Percentiles rank a stretch among this genome's conserved stretches.
Evolutionary conservation across 2,797 vertebrate genomes (phyloP).

Genomic region (Sebastes flavidus): DNA sequence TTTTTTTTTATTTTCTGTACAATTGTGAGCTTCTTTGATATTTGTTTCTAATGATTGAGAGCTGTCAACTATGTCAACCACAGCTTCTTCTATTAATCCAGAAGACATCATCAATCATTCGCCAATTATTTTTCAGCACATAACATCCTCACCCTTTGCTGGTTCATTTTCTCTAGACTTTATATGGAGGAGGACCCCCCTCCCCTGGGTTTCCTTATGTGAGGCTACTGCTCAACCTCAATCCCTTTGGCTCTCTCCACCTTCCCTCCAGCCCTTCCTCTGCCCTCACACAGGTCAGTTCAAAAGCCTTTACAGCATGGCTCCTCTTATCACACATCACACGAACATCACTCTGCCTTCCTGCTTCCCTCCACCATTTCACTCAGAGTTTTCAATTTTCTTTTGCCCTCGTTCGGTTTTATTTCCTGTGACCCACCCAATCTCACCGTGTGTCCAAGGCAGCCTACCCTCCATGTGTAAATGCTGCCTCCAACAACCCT

Average conservation of each 20-base stretch:
- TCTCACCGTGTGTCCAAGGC: slow-evolving; percentile 50
- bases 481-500: slow-evolving; percentile 47
- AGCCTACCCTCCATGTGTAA: slow-evolving; percentile 56
- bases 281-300: slow-evolving; percentile 34
- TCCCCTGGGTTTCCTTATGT: neutral
- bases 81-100: slow-evolving; percentile 24
- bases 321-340: slow-evolving; percentile 56
- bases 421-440: slow-evolving; percentile 55
- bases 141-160: neutral
- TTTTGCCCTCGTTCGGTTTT: slow-evolving; percentile 45
- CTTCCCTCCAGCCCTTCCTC: slow-evolving; percentile 7
- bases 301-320: slow-evolving; percentile 34
- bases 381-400: slow-evolving; percentile 61
- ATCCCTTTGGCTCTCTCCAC: slow-evolving; percentile 27
- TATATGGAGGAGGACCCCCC: neutral
- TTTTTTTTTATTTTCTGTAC: neutral
- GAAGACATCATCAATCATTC: neutral
- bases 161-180: neutral
- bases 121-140: neutral
- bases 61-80: slow-evolving; percentile 29
- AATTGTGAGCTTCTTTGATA: neutral
- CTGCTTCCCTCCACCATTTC: slow-evolving; percentile 19
- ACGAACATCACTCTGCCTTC: slow-evolving; percentile 26
- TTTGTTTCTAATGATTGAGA: slow-evolving; percentile 29
- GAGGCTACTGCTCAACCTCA: slow-evolving; percentile 4